A percentile compares a stretch with the other conserved stretches of the same genome.
Evolutionary conservation across 2,113 vertebrate genomes (phyloP).

Genomic region (Callocephalon fimbriatum): DNA sequence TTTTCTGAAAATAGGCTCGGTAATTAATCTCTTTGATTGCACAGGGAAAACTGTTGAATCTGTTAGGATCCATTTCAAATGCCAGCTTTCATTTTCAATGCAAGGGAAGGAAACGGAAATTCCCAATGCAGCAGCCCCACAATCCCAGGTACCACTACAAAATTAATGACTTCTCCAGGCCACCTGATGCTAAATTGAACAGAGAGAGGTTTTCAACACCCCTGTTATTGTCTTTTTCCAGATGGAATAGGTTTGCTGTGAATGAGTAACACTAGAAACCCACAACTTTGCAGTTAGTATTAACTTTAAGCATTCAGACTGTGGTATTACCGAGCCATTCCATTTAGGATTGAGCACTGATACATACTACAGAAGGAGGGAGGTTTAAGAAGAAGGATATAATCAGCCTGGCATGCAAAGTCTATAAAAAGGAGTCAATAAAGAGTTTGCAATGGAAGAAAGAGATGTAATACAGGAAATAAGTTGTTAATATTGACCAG

Average conservation of each 20-base stretch:
- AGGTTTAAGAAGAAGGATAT: neutral
- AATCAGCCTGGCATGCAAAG: neutral
- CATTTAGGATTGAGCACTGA: neutral
- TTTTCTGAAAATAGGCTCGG: conserved; percentile 64
- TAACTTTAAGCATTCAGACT: neutral
- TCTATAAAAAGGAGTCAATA: neutral
- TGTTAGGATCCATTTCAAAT: conserved; percentile 56
- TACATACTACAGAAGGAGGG: neutral
- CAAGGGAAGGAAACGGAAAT: conserved; percentile 11
- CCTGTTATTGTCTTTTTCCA: neutral
- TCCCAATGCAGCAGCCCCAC: neutral
- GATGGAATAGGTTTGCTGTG: neutral
- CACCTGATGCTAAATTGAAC: conserved; percentile 12
- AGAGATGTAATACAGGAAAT: neutral
- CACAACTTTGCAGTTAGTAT: too few relatives aligned
- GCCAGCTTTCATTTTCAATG: conserved; percentile 38
- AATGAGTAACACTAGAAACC: neutral
- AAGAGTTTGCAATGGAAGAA: neutral
- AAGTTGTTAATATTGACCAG: neutral
- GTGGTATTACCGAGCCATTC: rapidly evolving
- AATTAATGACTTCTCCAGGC: conserved; percentile 48
- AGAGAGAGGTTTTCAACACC: neutral
- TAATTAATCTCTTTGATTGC: conserved; percentile 74
- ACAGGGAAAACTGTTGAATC: conserved; percentile 56
- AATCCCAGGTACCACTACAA: conserved; percentile 18